Evolutionary conservation across 2,888 invertebrate species (phyloP).

Genomic region (Calameuta idolon): DNA sequence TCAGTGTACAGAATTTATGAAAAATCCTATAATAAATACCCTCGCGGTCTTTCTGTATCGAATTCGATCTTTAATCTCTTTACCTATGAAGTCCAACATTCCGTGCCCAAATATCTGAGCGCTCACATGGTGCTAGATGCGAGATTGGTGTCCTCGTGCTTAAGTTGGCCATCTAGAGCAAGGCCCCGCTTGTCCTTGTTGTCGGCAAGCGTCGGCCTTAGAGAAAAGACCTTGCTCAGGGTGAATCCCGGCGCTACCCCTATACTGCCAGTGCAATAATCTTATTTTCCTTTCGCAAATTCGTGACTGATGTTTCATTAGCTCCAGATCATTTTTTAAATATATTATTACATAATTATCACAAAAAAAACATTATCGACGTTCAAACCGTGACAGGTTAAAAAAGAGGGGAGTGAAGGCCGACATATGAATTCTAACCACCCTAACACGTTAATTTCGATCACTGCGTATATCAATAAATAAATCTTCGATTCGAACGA

Average conservation of each 20-base stretch:
- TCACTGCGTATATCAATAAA: background rate
- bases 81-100: slow-evolving; percentile 4
- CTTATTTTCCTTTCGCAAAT: slow-evolving; percentile 58
- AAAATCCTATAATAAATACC: background rate
- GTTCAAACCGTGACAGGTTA: background rate
- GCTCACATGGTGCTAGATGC: slow-evolving; percentile 89
- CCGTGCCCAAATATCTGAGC: slow-evolving; percentile 49
- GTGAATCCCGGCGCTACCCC: slow-evolving; percentile 87
- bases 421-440: too few species aligned
- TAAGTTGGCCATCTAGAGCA: slow-evolving; percentile 86
- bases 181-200: slow-evolving; percentile 88
- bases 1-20: background rate
- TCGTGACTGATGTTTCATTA: slow-evolving; percentile 32
- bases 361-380: background rate
- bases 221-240: slow-evolving; percentile 84
- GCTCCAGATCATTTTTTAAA: background rate
- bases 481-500: background rate
- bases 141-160: slow-evolving; percentile 90
- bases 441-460: background rate
- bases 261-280: slow-evolving; percentile 72
- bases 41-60: background rate
- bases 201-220: slow-evolving; percentile 82
- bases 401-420: background rate
- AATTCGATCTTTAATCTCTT: slow-evolving; percentile 12
- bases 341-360: background rate